Evolutionary conservation across 2,888 invertebrate genomes (phyloP).

Genomic region (Drosophila mettleri): DNA sequence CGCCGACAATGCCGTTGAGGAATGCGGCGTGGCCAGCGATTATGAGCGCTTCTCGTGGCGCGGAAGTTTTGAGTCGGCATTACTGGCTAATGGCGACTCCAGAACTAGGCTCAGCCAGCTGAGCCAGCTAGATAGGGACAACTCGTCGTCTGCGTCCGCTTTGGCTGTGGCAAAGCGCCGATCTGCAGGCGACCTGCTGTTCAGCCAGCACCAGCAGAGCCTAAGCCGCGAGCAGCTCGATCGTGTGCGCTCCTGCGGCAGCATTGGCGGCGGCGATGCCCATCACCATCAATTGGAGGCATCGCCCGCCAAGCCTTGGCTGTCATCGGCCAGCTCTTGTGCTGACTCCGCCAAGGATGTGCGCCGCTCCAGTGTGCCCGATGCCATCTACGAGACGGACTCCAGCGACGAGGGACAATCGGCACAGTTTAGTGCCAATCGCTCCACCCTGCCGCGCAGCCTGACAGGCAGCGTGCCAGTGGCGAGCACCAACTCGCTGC

Average conservation of each 20-base stretch:
- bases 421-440: conserved; percentile 85
- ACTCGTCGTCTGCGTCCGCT: conserved; percentile 88
- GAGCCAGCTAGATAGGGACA: conserved; percentile 88
- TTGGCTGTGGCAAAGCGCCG: conserved; percentile 90
- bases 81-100: conserved; percentile 93
- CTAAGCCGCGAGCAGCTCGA: conserved; percentile 91
- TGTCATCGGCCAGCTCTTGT: conserved; percentile 70
- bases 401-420: conserved; percentile 81
- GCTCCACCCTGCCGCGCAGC: conserved; percentile 88
- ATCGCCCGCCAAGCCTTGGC: conserved; percentile 83
- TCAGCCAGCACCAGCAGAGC: conserved; percentile 91
- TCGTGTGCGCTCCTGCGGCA: conserved; percentile 92
- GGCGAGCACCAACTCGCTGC: conserved; percentile 90
- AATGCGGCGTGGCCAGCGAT: conserved; percentile 91
- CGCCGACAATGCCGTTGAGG: conserved; percentile 87
- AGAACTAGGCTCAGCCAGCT: conserved; percentile 90
- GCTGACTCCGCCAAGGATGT: conserved; percentile 81
- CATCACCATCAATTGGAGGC: conserved; percentile 82
- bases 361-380: conserved; percentile 87
- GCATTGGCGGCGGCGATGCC: conserved; percentile 89
- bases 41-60: conserved; percentile 96
- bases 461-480: conserved; percentile 86
- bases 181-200: conserved; percentile 93
- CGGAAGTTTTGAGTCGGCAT: conserved; percentile 96
- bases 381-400: conserved; percentile 82